phyloP scores from a whole-genome alignment of 1,140 invertebrate species.

The Dinoponera quadriceps region DNA sequence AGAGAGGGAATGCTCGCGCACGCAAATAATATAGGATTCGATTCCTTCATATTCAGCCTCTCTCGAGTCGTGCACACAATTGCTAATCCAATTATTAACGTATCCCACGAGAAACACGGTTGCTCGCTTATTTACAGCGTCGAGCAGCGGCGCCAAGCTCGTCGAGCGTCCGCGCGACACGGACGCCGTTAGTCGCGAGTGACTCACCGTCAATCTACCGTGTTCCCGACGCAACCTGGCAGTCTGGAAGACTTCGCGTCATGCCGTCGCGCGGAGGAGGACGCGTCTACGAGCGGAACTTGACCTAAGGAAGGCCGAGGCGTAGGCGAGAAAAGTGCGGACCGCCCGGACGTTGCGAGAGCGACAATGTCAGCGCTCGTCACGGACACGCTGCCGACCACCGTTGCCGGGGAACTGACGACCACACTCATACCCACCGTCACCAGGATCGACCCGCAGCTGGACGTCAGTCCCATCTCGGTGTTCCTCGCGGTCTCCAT shows the following conservation, averaged over 20 bases:
- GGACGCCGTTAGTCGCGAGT: not conserved
- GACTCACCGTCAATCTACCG: not conserved
- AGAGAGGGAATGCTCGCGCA: too few species aligned
- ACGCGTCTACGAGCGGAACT: conserved; percentile 49
- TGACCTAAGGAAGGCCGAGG: conserved; percentile 50
- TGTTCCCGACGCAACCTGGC: not conserved
- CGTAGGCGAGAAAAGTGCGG: conserved; percentile 22
- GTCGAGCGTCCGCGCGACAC: not conserved
- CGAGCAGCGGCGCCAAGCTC: not conserved
- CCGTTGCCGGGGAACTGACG: conserved; percentile 76
- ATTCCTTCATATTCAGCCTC: too few species aligned
- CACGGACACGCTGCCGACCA: conserved; percentile 70
- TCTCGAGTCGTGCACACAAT: too few species aligned
- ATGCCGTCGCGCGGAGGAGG: conserved; percentile 60
- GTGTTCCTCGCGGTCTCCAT: conserved; percentile 85
- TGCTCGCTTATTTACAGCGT: not conserved
- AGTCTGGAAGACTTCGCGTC: conserved; percentile 33
- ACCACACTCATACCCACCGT: conserved; percentile 78
- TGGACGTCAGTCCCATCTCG: conserved; percentile 80
- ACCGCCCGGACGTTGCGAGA: conserved; percentile 1
- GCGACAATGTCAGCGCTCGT: conserved; percentile 78
- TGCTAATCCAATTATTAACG: not conserved
- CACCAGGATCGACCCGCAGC: conserved; percentile 76
- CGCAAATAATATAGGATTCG: too few species aligned
- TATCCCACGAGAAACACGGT: not conserved